Evolutionary conservation across 1,140 invertebrate genomes (phyloP), one percentile per base, ranked within the genome.

Genomic region (Heliconius hermathena): DNA sequence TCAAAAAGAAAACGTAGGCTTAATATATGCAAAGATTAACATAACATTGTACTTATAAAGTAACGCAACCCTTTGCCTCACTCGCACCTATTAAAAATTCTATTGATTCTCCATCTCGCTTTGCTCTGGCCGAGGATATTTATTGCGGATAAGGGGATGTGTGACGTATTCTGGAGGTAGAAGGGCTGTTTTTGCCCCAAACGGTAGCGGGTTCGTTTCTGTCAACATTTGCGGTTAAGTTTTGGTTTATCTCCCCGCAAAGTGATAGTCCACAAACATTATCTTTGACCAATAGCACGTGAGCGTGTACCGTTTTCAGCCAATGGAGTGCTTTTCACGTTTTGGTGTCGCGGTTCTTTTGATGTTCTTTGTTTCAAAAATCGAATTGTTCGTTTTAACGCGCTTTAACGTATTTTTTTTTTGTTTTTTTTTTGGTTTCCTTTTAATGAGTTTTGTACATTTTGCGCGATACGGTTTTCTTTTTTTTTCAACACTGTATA

Each of bases 201-300:
- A 13, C 70, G n/a, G 20, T 36, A 20, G 29, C 41, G 49, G 33
- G 74, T 79, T 85, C 81, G 83, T 78, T 85, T 86, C 83, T 90
- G 91, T 94, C 90, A 94, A 94, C 91, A 89, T 93, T 92, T 94
- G 92, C 84, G 92, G 91, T 91, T 83, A 88, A 82, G 83, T 90
- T 90, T 91, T 86, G 90, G 87, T 91, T 90, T 90, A 91, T 92
- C 90, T 90, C 91, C 90, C 90, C 88, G 89, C 89, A 90, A 86
- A 90, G 87, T 88, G 89, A 90, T 92, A 91, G 87, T 88, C 90
- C 87, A 89, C 90, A 90, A 92, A 91, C 87, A 92, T 94, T 93
- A 92, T 94, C 88, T 94, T 92, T 94, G 91, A 90, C 92, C 92
- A 94, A 94, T 94, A 90, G 92, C 82, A 91, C 84, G 87, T 89